Base-by-base conservation (phyloP, 2,888 invertebrate species). In the Gastracanthus pulcherrimus region DNA sequence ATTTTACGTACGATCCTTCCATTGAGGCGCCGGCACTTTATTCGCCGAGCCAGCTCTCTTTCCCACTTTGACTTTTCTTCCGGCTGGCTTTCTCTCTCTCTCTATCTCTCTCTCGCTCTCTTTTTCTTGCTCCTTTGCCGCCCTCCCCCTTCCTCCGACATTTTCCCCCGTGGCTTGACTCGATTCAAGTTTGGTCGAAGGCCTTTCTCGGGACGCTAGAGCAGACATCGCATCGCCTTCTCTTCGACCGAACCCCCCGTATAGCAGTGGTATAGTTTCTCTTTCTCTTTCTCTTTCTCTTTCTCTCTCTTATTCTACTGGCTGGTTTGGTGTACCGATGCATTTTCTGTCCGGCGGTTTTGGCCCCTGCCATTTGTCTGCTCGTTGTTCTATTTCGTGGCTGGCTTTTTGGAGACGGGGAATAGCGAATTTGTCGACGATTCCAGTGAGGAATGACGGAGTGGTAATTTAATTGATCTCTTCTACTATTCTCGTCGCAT, bases 1-100 rank as follows among this genome's bases (percentile, higher is more conserved):
- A 84, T 76, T 76, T 81, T 81, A 84, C 80, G 76, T 84, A 82
- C 82, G 84, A 79, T 84, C 81, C 82, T 84, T 84, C 82, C 76
- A 82, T 82, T 80, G 84, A 82, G 76, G 71, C 76, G 51, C 80
- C 71, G 80, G 70, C 72, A 84, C 82, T 84, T 83, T 83, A 84
- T 82, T 80, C 80, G 71, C 76, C 70, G 75, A 80, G 79, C 70
- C 48, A 60, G 81, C 76, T 80, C 76, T 79, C 76, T 85, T 80
- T 76, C 80, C 82, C 72, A 77, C 83, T 80, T 81, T 77, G 71
- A 76, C 80, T 82, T 80, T 76, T 76, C 82, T 80, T 72, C 77
- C 62, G 55, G 41, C 26, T 41, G 16, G 29, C 62, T 36, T 23
- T 38, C 41, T 60, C 31, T 55, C 64, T 36, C 64, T 19, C 34